Conservation (phyloP, 2,797 vertebrate genomes). For the Echiichthys vipera region DNA sequence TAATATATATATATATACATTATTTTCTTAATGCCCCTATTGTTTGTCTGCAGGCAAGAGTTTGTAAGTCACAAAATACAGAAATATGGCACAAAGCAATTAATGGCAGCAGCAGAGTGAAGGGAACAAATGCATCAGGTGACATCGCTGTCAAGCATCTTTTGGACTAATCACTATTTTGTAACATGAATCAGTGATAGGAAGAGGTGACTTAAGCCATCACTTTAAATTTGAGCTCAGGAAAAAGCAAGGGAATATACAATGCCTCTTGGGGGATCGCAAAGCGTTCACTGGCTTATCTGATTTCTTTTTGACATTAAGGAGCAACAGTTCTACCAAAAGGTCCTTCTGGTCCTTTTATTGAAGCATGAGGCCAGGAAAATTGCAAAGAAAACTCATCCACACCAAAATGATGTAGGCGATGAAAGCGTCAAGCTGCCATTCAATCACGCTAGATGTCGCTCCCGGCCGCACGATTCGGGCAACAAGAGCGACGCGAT, state of each 20-base stretch:
- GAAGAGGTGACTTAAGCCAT: background rate
- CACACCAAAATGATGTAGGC: too few relatives aligned
- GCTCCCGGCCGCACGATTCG: too few relatives aligned
- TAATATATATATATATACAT: too few relatives aligned
- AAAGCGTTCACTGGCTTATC: too few relatives aligned
- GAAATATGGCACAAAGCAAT: background rate
- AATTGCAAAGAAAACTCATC: background rate
- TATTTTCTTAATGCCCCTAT: conserved; percentile 16
- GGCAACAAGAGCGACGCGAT: too few relatives aligned
- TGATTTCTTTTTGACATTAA: background rate
- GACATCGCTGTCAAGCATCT: background rate
- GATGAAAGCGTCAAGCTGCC: too few relatives aligned
- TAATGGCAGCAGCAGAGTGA: background rate
- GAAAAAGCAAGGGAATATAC: too few relatives aligned
- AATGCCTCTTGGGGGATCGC: background rate
- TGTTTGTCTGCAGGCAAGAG: conserved; percentile 19
- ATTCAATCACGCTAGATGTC: too few relatives aligned
- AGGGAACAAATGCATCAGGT: too few relatives aligned
- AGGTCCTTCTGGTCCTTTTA: background rate
- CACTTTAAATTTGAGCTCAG: background rate
- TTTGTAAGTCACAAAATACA: conserved; percentile 13
- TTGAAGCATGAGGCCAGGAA: background rate
- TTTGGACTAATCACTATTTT: background rate
- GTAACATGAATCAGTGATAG: background rate
- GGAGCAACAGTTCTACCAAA: background rate